A percentile compares a stretch with the other conserved stretches of the same genome.
Conservation (phyloP, 2,113 vertebrate species). For the Bubo blakistoni region DNA sequence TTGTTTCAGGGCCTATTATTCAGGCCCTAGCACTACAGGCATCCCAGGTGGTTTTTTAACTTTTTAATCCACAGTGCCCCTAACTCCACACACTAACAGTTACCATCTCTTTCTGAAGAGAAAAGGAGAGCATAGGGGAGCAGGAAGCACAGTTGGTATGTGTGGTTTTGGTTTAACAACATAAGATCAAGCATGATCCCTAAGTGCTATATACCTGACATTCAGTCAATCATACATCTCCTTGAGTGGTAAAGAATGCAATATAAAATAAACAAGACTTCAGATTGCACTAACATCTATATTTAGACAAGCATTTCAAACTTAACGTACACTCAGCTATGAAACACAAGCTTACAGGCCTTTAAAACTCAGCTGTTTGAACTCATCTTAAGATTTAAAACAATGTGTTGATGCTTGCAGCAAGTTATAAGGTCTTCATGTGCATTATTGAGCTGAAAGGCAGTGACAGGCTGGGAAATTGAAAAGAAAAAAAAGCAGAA, state of each 20-base stretch:
- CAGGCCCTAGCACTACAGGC: neutral
- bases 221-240: neutral
- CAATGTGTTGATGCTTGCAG: neutral
- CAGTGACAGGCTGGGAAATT: neutral
- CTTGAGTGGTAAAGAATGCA: neutral
- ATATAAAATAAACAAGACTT: neutral
- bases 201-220: neutral
- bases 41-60: neutral
- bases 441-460: neutral
- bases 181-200: accelerated
- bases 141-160: neutral
- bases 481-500: neutral
- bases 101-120: neutral
- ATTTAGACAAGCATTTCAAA: neutral
- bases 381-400: neutral
- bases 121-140: neutral
- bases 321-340: neutral
- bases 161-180: neutral
- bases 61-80: neutral
- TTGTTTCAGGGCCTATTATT: too few species aligned
- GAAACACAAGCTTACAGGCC: neutral
- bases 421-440: neutral
- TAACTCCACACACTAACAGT: neutral
- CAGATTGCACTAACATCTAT: neutral
- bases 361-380: neutral